A percentile compares a stretch with the other conserved stretches of the same genome.
phyloP scores from a whole-genome alignment of 2,797 vertebrate genomes.

The Potorous gilbertii region DNA sequence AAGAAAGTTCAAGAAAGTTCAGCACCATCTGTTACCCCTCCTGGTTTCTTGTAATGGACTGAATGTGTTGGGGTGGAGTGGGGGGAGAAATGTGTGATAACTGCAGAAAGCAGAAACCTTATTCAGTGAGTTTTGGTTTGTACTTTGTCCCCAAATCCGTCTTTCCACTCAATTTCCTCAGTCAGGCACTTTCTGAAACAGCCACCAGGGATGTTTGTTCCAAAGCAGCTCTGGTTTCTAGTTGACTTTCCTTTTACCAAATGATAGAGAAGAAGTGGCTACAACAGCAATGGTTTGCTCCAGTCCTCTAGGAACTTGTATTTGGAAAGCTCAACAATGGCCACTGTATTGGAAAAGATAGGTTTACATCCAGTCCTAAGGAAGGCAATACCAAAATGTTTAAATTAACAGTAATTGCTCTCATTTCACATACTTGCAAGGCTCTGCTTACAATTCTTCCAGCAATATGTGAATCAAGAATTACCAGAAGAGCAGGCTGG shows the following conservation, averaged over 20 bases:
- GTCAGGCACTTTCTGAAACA: accelerated
- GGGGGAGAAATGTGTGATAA: accelerated
- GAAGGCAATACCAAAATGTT: not conserved
- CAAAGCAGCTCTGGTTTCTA: not conserved
- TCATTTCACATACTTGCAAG: not conserved
- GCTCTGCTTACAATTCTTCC: not conserved
- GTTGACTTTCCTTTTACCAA: not conserved
- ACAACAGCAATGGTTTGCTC: not conserved
- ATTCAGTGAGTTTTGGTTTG: not conserved
- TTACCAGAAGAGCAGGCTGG: not conserved
- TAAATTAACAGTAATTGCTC: not conserved
- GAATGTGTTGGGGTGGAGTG: not conserved
- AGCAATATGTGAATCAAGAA: not conserved
- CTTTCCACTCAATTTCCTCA: not conserved
- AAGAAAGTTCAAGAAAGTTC: accelerated
- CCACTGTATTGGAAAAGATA: not conserved
- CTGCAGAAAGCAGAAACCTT: not conserved
- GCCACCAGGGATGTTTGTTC: not conserved
- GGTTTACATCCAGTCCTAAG: not conserved
- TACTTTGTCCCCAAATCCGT: accelerated
- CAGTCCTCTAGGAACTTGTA: not conserved
- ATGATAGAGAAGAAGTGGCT: not conserved
- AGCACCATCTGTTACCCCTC: not conserved
- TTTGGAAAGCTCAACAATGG: not conserved
- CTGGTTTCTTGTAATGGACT: not conserved